Conservation (phyloP, 2,113 vertebrate genomes). For the Sprattus sprattus region DNA sequence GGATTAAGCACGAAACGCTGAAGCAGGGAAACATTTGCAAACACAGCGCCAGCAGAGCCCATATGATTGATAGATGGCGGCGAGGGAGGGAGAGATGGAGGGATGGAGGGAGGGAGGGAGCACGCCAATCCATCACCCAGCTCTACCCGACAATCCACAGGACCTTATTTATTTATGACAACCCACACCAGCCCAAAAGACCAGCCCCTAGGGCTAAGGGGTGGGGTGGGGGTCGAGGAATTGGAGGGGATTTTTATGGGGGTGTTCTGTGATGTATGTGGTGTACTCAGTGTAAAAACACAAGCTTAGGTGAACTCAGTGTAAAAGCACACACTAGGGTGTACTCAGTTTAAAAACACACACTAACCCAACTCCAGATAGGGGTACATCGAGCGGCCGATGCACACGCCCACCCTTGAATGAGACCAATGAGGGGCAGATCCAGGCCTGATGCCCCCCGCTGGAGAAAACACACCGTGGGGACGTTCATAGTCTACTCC, state of each 20-base stretch:
- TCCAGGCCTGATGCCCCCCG: too few species aligned
- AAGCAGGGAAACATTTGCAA: conserved; percentile 45
- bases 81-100: conserved; percentile 54
- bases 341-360: too few species aligned
- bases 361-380: too few species aligned
- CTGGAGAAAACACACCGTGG: background rate
- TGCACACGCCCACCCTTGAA: background rate
- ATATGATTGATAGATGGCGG: conserved; percentile 66
- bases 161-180: conserved; percentile 59
- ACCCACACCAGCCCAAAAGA: background rate
- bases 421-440: too few species aligned
- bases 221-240: background rate
- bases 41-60: conserved; percentile 49
- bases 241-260: background rate
- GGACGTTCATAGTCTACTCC: background rate
- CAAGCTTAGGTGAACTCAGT: background rate
- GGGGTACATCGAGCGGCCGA: too few species aligned
- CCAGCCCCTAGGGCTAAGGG: background rate
- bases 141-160: conserved; percentile 35
- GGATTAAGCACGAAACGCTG: background rate
- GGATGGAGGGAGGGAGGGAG: conserved; percentile 53
- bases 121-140: conserved; percentile 65
- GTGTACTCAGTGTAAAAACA: background rate
- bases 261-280: background rate
- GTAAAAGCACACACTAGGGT: background rate